Evolutionary conservation across 2,113 vertebrate species (phyloP).

Genomic region (Cnemophilus loriae): DNA sequence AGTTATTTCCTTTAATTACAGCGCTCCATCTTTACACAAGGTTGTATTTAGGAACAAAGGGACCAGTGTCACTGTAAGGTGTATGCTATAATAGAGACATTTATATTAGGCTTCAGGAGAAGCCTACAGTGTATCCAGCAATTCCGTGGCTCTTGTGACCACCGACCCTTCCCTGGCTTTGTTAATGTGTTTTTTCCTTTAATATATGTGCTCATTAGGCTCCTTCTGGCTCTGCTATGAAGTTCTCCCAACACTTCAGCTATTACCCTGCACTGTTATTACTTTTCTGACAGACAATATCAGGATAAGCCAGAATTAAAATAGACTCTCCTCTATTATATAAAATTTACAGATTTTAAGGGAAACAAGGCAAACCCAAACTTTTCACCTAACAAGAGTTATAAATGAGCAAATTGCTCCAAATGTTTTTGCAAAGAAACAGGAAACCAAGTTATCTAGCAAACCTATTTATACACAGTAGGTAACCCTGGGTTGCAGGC

Average conservation of each 20-base stretch:
- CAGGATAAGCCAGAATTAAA: background rate
- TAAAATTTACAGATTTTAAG: background rate
- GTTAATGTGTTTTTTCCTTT: background rate
- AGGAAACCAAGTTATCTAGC: conserved; percentile 48
- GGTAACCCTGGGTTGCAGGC: conserved; percentile 52
- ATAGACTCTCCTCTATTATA: background rate
- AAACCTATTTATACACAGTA: conserved; percentile 65
- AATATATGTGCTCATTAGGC: background rate
- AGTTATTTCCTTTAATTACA: conserved; percentile 60
- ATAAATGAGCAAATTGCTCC: conserved; percentile 35
- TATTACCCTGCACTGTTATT: background rate
- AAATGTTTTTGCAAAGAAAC: background rate
- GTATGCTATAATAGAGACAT: conserved; percentile 62
- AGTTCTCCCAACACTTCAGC: background rate
- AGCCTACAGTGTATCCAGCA: conserved; percentile 7
- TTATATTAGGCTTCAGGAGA: conserved; percentile 54
- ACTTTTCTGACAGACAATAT: background rate
- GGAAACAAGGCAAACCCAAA: background rate
- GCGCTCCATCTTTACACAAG: conserved; percentile 46
- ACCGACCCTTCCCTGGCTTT: background rate
- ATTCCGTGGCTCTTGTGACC: background rate
- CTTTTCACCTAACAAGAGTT: background rate
- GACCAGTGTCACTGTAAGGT: conserved; percentile 46
- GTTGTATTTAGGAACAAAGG: conserved; percentile 54
- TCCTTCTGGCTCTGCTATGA: background rate